Evolutionary conservation across 2,113 vertebrate species (phyloP).

Genomic region (Micromys minutus): DNA sequence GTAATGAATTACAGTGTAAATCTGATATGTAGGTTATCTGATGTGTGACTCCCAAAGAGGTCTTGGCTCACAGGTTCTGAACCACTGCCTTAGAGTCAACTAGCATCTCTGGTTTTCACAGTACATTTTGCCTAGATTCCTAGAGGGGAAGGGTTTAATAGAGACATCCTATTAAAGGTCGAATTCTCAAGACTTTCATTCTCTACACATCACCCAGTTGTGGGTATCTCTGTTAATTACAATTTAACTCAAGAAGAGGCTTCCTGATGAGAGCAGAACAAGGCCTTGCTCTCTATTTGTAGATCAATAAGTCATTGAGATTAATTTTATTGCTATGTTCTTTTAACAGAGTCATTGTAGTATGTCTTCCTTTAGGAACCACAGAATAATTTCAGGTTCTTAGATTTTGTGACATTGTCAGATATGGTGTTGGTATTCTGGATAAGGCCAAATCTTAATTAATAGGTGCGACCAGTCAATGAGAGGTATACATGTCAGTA

Average conservation of each 20-base stretch:
- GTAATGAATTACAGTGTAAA: too few relatives aligned
- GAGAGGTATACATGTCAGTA: conserved; percentile 57
- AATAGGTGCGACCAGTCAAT: conserved; percentile 45
- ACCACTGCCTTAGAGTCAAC: neutral
- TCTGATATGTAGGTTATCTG: too few relatives aligned
- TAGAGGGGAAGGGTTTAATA: neutral
- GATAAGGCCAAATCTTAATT: conserved; percentile 69
- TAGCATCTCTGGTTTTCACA: neutral
- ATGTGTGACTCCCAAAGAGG: too few relatives aligned
- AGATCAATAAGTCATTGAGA: neutral
- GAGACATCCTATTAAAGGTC: neutral
- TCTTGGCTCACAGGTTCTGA: too few relatives aligned
- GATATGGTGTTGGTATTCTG: neutral
- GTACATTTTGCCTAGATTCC: neutral
- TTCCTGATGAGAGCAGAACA: neutral
- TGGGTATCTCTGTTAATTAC: neutral
- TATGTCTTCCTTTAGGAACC: neutral
- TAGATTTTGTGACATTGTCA: neutral
- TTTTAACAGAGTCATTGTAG: neutral
- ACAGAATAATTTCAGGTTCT: neutral
- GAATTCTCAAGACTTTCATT: neutral
- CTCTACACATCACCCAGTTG: neutral
- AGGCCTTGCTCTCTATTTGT: neutral
- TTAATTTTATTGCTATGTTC: neutral
- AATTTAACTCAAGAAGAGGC: neutral